Percentiles rank a stretch among this genome's conserved stretches.
phyloP scores from a whole-genome alignment of 2,797 vertebrate species.

The Brotula barbata region DNA sequence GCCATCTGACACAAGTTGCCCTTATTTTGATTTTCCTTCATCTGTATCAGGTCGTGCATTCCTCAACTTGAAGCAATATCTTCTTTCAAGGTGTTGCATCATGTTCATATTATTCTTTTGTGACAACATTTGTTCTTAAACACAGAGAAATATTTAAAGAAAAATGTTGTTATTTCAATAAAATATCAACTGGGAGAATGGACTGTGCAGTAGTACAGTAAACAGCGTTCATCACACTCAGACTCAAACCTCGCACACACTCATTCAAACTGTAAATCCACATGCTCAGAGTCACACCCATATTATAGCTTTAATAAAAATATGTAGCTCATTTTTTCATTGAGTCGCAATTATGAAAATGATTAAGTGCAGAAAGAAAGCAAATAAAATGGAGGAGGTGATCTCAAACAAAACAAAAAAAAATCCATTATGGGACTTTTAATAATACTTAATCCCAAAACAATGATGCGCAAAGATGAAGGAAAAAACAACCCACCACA shows the following conservation, averaged over 20 bases:
- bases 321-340: slow-evolving; percentile 44
- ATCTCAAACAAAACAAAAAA: slow-evolving; percentile 5
- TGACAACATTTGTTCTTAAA: slow-evolving; percentile 66
- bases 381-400: slow-evolving; percentile 40
- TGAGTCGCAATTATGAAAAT: slow-evolving; percentile 46
- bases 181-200: slow-evolving; percentile 14
- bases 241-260: slow-evolving; percentile 10
- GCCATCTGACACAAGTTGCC: slow-evolving; percentile 50
- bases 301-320: slow-evolving; percentile 41
- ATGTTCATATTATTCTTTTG: slow-evolving; percentile 63
- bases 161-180: slow-evolving; percentile 39
- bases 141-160: slow-evolving; percentile 72
- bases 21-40: slow-evolving; percentile 59
- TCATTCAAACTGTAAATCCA: slow-evolving; percentile 9
- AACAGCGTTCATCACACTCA: slow-evolving; percentile 2
- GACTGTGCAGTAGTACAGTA: not conserved
- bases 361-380: slow-evolving; percentile 34
- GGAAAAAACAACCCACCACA: slow-evolving; percentile 21
- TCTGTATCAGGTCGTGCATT: slow-evolving; percentile 64
- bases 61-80: slow-evolving; percentile 52
- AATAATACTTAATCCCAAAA: slow-evolving; percentile 51
- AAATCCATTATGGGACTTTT: slow-evolving; percentile 41
- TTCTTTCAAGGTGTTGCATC: slow-evolving; percentile 78
- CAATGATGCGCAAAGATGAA: slow-evolving; percentile 46
- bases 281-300: slow-evolving; percentile 17